Evolutionary conservation across 2,797 vertebrate genomes (phyloP).

Genomic region (Cryptoblepharus egeriae): DNA sequence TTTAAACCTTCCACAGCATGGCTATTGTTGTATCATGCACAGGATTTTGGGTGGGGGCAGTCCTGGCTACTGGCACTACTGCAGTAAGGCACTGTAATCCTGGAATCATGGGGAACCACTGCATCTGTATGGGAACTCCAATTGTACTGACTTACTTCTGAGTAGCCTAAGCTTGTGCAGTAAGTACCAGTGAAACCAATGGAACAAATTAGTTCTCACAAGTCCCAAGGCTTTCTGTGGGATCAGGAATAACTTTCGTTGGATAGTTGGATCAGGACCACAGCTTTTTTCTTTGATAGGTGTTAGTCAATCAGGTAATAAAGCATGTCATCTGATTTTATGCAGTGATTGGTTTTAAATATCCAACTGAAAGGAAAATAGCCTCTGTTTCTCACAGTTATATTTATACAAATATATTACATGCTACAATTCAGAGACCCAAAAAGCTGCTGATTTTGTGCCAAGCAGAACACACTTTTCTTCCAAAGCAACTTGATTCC

Average conservation of each 20-base stretch:
- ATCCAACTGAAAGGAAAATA: neutral
- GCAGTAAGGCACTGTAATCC: too few relatives aligned
- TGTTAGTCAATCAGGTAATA: neutral
- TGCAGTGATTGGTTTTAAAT: neutral
- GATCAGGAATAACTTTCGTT: neutral
- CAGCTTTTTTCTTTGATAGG: neutral
- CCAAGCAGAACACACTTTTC: conserved; percentile 12
- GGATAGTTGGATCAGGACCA: neutral
- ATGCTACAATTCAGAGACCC: neutral
- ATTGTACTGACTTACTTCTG: too few relatives aligned
- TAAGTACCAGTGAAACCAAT: neutral
- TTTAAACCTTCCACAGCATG: too few relatives aligned
- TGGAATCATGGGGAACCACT: too few relatives aligned
- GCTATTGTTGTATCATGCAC: too few relatives aligned
- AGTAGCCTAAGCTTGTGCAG: too few relatives aligned
- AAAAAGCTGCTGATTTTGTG: neutral
- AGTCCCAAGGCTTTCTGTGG: neutral
- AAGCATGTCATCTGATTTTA: neutral
- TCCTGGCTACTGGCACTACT: too few relatives aligned
- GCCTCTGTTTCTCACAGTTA: neutral
- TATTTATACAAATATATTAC: conserved; percentile 18
- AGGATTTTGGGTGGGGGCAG: too few relatives aligned
- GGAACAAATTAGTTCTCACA: neutral
- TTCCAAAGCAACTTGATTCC: neutral
- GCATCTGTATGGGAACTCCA: too few relatives aligned